phyloP scores from a whole-genome alignment of 2,888 invertebrate species.

The Trachelus tabidus region DNA sequence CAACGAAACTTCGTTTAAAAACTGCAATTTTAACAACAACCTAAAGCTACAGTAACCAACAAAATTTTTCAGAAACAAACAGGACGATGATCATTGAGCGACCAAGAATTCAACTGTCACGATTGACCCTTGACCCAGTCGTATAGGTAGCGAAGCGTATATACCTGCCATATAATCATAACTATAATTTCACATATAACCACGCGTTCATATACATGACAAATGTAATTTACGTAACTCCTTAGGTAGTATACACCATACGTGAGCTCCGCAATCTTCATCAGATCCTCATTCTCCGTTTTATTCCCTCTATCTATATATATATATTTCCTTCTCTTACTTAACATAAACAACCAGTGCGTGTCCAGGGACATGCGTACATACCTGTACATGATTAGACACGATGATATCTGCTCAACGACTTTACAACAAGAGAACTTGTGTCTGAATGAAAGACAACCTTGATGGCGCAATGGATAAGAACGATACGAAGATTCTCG shows the following conservation, averaged over 20 bases:
- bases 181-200: not conserved
- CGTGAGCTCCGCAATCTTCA: not conserved
- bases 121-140: not conserved
- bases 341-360: not conserved
- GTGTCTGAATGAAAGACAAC: not conserved
- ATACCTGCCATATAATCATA: not conserved
- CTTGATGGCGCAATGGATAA: not conserved
- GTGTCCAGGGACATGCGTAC: not conserved
- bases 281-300: not conserved
- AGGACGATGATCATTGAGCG: not conserved
- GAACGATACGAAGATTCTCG: not conserved
- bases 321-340: not conserved
- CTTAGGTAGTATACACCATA: not conserved
- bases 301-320: not conserved
- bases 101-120: not conserved
- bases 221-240: not conserved
- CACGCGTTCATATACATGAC: not conserved
- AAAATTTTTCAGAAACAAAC: not conserved
- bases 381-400: not conserved
- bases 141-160: not conserved
- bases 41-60: not conserved
- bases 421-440: not conserved
- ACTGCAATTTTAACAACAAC: not conserved
- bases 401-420: not conserved
- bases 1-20: no score